Percentiles rank a stretch among this genome's conserved stretches.
phyloP scores from a whole-genome alignment of 2,113 vertebrate genomes.

The Apodemus speciosus region DNA sequence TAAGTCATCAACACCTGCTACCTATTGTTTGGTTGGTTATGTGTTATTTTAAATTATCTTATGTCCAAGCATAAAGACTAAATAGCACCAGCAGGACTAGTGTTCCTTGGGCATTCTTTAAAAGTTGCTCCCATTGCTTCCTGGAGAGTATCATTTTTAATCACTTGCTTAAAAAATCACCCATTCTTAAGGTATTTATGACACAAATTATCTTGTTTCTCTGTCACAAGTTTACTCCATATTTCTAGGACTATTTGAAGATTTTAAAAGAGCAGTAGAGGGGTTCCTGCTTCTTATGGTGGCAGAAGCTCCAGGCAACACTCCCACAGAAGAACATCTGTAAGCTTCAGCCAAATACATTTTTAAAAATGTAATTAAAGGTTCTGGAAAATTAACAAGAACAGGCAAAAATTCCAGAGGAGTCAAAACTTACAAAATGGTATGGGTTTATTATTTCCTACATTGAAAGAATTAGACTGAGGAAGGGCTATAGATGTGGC shows the following conservation, averaged over 20 bases:
- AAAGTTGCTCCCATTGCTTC: neutral
- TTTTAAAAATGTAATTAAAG: neutral
- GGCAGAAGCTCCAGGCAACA: neutral
- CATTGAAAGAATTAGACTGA: neutral
- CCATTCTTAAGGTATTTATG: neutral
- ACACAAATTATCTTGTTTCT: neutral
- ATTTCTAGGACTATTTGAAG: neutral
- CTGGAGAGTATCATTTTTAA: neutral
- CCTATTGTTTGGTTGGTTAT: neutral
- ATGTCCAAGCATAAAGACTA: neutral
- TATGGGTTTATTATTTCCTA: neutral
- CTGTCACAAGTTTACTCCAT: neutral
- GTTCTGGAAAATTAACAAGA: neutral
- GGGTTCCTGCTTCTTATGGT: neutral
- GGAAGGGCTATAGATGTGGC: neutral
- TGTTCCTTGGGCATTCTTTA: neutral
- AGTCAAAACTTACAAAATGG: conserved; percentile 1
- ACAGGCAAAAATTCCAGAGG: neutral
- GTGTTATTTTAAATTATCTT: neutral
- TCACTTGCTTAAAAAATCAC: neutral
- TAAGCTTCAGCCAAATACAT: neutral
- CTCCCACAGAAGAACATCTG: neutral
- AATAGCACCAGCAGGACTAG: neutral
- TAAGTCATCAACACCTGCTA: neutral
- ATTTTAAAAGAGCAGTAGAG: neutral